Percentiles rank a stretch among this genome's conserved stretches.
Conservation (phyloP, 1,140 invertebrate genomes). For the Macrotrachela quadricornifera region DNA sequence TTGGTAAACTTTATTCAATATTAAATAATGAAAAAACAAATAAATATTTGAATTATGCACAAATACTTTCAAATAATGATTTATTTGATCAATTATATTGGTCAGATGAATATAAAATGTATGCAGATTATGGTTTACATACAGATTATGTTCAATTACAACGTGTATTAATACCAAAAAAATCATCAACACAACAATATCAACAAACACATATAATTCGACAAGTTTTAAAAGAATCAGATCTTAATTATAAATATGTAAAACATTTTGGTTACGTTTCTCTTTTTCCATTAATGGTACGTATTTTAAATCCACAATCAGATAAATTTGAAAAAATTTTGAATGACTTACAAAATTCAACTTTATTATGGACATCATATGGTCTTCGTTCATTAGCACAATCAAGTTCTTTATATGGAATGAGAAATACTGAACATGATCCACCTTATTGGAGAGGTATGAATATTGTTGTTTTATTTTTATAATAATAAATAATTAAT, state of each 20-base stretch:
- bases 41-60: slow-evolving; percentile 39
- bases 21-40: slow-evolving; percentile 7
- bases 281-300: slow-evolving; percentile 72
- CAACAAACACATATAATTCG: too few species aligned
- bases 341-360: slow-evolving; percentile 41
- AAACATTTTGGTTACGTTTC: slow-evolving; percentile 80
- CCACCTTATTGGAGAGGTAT: slow-evolving; percentile 81
- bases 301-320: slow-evolving; percentile 59
- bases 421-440: slow-evolving; percentile 88
- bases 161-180: neutral
- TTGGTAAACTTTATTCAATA: neutral
- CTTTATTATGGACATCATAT: slow-evolving; percentile 68
- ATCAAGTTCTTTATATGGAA: slow-evolving; percentile 63
- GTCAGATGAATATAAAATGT: slow-evolving; percentile 35
- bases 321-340: slow-evolving; percentile 58
- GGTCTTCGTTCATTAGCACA: slow-evolving; percentile 74
- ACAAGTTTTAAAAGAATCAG: too few species aligned
- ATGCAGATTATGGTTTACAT: slow-evolving; percentile 62
- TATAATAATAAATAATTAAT: too few species aligned
- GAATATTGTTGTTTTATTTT: too few species aligned
- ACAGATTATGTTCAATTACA: slow-evolving; percentile 52
- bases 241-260: slow-evolving; percentile 37
- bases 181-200: slow-evolving; percentile 17
- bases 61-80: slow-evolving; percentile 51
- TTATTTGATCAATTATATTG: slow-evolving; percentile 63